Base-by-base conservation (phyloP, 2,113 vertebrate genomes). In the Pitta sordida region DNA sequence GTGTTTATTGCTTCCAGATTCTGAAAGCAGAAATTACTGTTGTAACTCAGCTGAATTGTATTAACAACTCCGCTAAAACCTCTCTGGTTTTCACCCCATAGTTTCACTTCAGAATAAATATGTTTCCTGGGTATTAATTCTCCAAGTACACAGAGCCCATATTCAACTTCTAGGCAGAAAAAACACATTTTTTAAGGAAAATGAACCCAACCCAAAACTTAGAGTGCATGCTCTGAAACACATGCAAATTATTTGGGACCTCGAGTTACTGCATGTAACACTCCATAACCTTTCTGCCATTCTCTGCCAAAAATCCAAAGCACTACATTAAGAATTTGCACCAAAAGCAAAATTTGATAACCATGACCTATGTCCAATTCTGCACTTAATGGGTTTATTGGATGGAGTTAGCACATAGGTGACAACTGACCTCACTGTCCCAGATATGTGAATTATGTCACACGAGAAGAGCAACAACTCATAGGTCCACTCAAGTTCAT, bases 1-100 rank as follows among this genome's bases (percentile, higher is more conserved):
- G n/a, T 59, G 49, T 71, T 88, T 68, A 94, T 81, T 77, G 77
- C 49, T 91, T 94, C 94, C 95, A 93, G 81, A 88, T 78, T 95
- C 64, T 63, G 32, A 81, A 91, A 86, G 27, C 21, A 92, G 34
- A 87, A 95, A 90, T 94, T 65, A 60, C 73, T 86, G 53, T 39
- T 92, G 20, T 71, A 92, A 88, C 44, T 94, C 92, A 93, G 64
- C 51, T 49, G n/a, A 83, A 48, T 36, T 37, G 29, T 52, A 86
- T 76, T 75, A 92, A 86, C 17, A 86, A 65, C 34, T 82, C 83
- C 92, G 88, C 77, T 89, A 78, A 84, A 76, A 77, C 36, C 53
- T 82, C 60, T n/a, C 73, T 79, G 77, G 77, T 92, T 95, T 92
- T 84, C 76, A 73, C 56, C 48, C 69, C 73, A 49, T 59, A 59